Evolutionary conservation across 2,888 invertebrate species (phyloP), one percentile per base, ranked within the genome.

Genomic region (Rhopalosiphum nymphaeae): DNA sequence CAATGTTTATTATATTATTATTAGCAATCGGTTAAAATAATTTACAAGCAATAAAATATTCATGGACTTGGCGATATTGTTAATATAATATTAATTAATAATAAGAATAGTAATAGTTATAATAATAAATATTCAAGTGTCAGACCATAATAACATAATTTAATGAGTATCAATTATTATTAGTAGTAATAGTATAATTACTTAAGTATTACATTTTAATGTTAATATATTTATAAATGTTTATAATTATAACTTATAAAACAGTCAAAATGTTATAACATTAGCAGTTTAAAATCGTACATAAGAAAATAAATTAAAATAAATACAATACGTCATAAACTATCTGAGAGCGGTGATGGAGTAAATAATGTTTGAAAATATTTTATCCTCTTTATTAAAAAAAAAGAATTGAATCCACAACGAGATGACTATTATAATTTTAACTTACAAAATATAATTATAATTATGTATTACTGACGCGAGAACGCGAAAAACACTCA

Each of bases 91-190:
- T 87, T 78, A 36, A 78, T 78, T 36, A 36, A 78, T 36, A 36
- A 36, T 67, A 85, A 46, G 49, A 89, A 61, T 91, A 89, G 29
- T 57, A 42, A 89, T 89, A 44, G 36, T 53, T 49, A 78, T 78
- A 67, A 87, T 88, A 88, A 61, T 91, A 86, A 44, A 67, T 53
- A 88, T 88, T 46, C 78, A 88, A 92, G 92, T 92, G 92, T 92
- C 92, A 92, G 92, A 92, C 92, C 92, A 88, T 88, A 53, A 67
- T 67, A 46, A 86, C 36, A 92, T 61, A 92, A 88, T 67, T 88
- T 88, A 92, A 92, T 78, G 78, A 92, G 53, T 92, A 92, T 92
- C 88, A 88, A 42, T 88, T 88, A 16, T 4, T 85, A 57, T 29
- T 25, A 86, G 3, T 56, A 44, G n/a, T 88, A 53, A 16, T 92